Percentiles rank a stretch among this genome's conserved stretches.
phyloP scores from a whole-genome alignment of 2,888 invertebrate genomes.

The Campoplex capitator region DNA sequence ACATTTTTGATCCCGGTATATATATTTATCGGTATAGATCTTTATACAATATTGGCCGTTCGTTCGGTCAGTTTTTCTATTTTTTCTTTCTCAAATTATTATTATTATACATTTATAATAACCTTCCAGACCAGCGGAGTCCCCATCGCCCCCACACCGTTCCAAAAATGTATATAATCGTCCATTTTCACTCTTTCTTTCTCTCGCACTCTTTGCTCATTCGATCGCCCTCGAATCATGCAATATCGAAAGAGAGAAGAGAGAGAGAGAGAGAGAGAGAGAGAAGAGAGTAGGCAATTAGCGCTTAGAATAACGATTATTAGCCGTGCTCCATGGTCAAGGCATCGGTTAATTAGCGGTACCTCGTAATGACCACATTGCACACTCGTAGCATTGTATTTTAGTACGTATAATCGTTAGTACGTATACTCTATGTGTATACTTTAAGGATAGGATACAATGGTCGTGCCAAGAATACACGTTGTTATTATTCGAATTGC shows the following conservation, averaged over 20 bases:
- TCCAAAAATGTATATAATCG: slow-evolving; percentile 13
- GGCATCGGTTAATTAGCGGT: slow-evolving; percentile 65
- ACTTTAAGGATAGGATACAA: slow-evolving; percentile 38
- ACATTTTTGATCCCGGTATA: neutral
- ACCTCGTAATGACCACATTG: slow-evolving; percentile 55
- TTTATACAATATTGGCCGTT: neutral
- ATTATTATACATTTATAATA: slow-evolving; percentile 52
- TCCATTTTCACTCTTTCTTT: neutral
- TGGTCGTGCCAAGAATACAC: slow-evolving; percentile 31
- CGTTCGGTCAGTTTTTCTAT: neutral
- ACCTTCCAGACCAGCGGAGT: slow-evolving; percentile 12
- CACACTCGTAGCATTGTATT: slow-evolving; percentile 54
- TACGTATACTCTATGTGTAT: slow-evolving; percentile 25
- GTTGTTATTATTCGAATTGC: slow-evolving; percentile 64
- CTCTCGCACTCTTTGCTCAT: neutral
- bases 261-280: neutral
- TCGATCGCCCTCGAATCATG: slow-evolving; percentile 41
- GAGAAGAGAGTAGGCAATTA: slow-evolving; percentile 48
- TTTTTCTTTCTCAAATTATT: slow-evolving; percentile 30
- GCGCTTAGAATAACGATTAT: slow-evolving; percentile 63
- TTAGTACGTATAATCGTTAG: slow-evolving; percentile 36
- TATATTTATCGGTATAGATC: neutral
- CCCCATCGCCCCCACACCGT: slow-evolving; percentile 1
- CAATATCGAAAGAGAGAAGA: slow-evolving; percentile 21
- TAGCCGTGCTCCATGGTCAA: slow-evolving; percentile 63